Conservation (phyloP, 2,888 invertebrate genomes). For the Pseudanteris insignis region DNA sequence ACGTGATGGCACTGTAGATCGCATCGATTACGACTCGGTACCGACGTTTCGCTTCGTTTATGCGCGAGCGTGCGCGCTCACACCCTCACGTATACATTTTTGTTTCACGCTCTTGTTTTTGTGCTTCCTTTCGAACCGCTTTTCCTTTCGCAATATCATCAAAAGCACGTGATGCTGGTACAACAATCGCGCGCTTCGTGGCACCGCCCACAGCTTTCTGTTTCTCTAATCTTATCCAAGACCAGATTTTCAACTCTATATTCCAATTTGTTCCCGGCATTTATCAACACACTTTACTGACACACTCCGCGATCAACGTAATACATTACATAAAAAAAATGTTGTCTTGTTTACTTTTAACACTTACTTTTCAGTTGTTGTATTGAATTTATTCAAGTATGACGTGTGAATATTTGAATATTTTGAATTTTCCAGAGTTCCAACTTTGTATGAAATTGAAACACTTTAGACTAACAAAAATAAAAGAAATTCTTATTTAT, state of each 20-base stretch:
- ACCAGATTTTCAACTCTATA: slow-evolving; percentile 12
- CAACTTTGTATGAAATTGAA: no score
- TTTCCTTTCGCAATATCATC: slow-evolving; percentile 16
- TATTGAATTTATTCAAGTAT: no score
- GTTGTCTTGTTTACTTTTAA: no score
- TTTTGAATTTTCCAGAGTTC: no score
- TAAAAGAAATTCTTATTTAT: no score
- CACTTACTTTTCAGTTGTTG: no score
- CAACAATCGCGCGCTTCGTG: slow-evolving; percentile 16
- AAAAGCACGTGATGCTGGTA: slow-evolving; percentile 19
- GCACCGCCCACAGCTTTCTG: slow-evolving; percentile 14
- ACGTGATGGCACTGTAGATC: slow-evolving; percentile 36
- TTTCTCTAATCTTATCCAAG: slow-evolving; percentile 12
- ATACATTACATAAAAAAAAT: no score
- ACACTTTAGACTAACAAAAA: no score
- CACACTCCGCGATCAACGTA: no score
- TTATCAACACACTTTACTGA: no score
- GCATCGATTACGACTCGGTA: slow-evolving; percentile 33
- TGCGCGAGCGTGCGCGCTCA: neutral
- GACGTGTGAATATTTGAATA: no score
- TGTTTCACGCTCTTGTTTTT: slow-evolving; percentile 16
- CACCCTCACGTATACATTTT: slow-evolving; percentile 3
- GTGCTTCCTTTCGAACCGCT: slow-evolving; percentile 4
- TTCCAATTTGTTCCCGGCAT: slow-evolving; percentile 12
- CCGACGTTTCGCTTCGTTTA: slow-evolving; percentile 12